Conservation (phyloP, 1,140 invertebrate species). For the Rhagoletis zephyria region DNA sequence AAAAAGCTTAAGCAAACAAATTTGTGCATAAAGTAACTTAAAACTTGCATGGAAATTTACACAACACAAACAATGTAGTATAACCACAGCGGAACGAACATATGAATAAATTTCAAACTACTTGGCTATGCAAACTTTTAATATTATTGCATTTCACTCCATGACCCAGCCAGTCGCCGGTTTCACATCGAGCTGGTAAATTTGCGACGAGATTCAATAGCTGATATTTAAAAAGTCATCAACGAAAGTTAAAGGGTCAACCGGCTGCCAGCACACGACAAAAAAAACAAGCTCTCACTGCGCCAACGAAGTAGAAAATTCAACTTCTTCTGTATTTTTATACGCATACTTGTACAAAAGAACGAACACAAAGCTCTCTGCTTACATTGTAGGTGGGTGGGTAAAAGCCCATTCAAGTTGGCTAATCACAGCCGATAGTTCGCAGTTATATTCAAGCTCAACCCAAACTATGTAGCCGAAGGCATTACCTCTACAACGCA, state of each 20-base stretch:
- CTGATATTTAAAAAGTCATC: conserved; percentile 39
- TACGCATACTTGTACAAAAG: neutral
- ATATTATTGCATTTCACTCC: neutral
- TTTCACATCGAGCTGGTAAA: neutral
- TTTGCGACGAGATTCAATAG: conserved; percentile 38
- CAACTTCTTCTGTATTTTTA: neutral
- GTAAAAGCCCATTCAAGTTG: neutral
- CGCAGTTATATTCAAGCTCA: neutral
- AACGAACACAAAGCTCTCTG: neutral
- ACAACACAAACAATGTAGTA: neutral
- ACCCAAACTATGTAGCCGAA: neutral
- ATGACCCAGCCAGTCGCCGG: neutral
- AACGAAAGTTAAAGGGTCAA: conserved; percentile 29
- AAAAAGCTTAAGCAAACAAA: too few relatives aligned
- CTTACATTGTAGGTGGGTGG: neutral
- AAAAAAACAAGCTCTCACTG: neutral
- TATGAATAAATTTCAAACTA: conserved; percentile 38
- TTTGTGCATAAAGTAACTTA: neutral
- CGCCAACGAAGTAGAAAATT: neutral
- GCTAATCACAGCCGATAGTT: conserved; percentile 20
- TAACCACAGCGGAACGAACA: neutral
- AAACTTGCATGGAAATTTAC: conserved; percentile 8
- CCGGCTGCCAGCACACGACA: neutral
- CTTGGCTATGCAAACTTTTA: conserved; percentile 26
- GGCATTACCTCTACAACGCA: neutral